Base-by-base conservation (phyloP, 2,888 invertebrate species). In the Cantharis lateralis region DNA sequence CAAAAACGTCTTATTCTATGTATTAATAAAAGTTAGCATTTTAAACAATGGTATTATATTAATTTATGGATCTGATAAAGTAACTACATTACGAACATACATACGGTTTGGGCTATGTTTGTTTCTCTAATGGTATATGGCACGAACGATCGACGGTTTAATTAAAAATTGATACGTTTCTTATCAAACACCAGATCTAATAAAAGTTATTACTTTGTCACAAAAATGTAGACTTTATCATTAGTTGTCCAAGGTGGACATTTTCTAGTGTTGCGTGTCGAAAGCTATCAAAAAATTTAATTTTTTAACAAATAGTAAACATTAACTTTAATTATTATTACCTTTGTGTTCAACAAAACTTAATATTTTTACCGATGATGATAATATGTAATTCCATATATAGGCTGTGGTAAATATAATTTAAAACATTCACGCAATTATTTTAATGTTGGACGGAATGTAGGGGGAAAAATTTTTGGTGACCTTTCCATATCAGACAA, bases 81-180 rank as follows among this genome's bases (percentile, higher is more conserved):
- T 26, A 62, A 3, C 26, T 28, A 28, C 66, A 70, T 64, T 28
- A 73, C 68, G 62, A 48, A 73, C 71, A 20, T 68, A 70, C 70
- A 16, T 26, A 32, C n/a, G 20, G 10, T 68, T 10, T 16, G 24
- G 62, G 69, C 68, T 72, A 61, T 76, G 74, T 76, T 78, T 78
- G 76, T 70, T 62, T 72, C 72, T 62, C 70, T 79, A 79, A 79
- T 79, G 75, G 79, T 71, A 64, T 24, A 72, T 32, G 75, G 75
- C 79, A 79, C 79, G 79, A 79, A 79, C 77, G 77, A 79, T 79
- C 75, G 79, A 70, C 74, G 75, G 68, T 77, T 79, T 79, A 79
- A 79, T 79, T 79, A 79, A 79, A 79, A 79, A 79, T 79, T 79
- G 79, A 79, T 79, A 74, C 72, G 77, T 74, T 74, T 18, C 74